Evolutionary conservation across 2,113 vertebrate species (phyloP), one percentile per base, ranked within the genome.

Genomic region (Ailuropoda melanoleuca): DNA sequence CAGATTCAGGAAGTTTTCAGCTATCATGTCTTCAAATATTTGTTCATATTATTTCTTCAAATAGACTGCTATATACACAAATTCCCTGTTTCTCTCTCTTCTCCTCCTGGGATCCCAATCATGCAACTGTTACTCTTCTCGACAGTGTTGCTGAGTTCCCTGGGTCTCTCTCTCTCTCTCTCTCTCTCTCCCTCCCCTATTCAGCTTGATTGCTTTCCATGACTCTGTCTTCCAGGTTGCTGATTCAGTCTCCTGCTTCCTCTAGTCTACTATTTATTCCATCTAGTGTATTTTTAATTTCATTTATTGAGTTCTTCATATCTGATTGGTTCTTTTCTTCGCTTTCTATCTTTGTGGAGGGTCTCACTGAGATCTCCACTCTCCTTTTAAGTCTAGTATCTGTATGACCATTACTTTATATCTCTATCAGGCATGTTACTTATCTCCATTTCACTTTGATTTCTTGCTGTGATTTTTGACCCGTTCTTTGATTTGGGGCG

Each of bases 81-180:
- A 26, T 60, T 70, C n/a, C 37, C 12, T 37, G 43, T 74, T 74
- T 26, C 70, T 74, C 39, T 74, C 70, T 68, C 64, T 68, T 68
- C 64, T 74, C 39, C 5, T 46, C 24, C 70, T 74, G 24, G 12
- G 39, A 74, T 14, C 23, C 39, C 70, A 26, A 46, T 74, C 39
- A 26, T 43, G 12, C 21, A 18, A 43, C 39, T 43, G 23, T 43
- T 43, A 23, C 3, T 72, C 14, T 43, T 3, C 70, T 26, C 43
- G 39, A 74, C 3, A 14, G 39, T 37, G 39, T 74, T 37, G 23
- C 70, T 0, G 37, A 74, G 70, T 43, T 14, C 5, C 37, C 37
- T 39, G 39, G n/a, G 37, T 13, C 10, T 19, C 1, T 19, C 0
- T 4, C 10, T n/a, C 21, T 10, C 37, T 24, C 10, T 21, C 37